phyloP scores from a whole-genome alignment of 1,140 invertebrate genomes.

The Drosophila sp. region DNA sequence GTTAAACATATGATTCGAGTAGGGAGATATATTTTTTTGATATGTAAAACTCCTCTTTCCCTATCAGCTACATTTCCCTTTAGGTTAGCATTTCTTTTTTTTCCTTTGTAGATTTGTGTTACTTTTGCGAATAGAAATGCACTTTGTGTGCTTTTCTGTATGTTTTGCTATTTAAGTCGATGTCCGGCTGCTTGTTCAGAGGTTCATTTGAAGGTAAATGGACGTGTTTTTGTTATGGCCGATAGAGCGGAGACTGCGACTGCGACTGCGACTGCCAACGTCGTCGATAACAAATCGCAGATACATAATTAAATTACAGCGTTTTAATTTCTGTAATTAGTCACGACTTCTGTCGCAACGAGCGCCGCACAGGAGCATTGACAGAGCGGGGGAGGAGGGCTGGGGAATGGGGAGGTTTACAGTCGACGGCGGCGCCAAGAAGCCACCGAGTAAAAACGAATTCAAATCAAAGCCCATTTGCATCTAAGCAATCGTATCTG shows the following conservation, averaged over 20 bases:
- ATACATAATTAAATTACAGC: conserved; percentile 85
- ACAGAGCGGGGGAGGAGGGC: conserved; percentile 9
- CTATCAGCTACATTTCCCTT: conserved; percentile 4
- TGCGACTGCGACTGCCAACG: conserved; percentile 37
- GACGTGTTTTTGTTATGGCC: conserved; percentile 14
- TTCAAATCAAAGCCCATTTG: conserved; percentile 55
- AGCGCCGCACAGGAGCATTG: conserved; percentile 8
- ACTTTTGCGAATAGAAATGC: conserved; percentile 56
- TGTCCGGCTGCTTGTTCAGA: conserved; percentile 18
- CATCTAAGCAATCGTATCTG: conserved; percentile 54
- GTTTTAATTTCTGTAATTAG: conserved; percentile 85
- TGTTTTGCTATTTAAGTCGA: conserved; percentile 12
- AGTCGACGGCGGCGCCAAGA: conserved; percentile 58
- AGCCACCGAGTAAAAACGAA: conserved; percentile 30
- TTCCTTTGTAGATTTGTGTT: not conserved
- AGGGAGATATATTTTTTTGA: conserved; percentile 8
- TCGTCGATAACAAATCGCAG: conserved; percentile 82
- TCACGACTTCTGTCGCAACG: conserved; percentile 76
- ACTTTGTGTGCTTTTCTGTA: conserved; percentile 47
- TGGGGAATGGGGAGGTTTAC: not conserved
- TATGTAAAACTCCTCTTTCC: too few species aligned
- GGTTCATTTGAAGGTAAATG: conserved; percentile 18
- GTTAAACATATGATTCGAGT: too few species aligned
- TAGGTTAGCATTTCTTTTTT: conserved; percentile 1
- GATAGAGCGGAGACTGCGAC: conserved; percentile 33